Evolutionary conservation across 2,888 invertebrate species (phyloP).

Genomic region (Zaprionus bogoriensis): DNA sequence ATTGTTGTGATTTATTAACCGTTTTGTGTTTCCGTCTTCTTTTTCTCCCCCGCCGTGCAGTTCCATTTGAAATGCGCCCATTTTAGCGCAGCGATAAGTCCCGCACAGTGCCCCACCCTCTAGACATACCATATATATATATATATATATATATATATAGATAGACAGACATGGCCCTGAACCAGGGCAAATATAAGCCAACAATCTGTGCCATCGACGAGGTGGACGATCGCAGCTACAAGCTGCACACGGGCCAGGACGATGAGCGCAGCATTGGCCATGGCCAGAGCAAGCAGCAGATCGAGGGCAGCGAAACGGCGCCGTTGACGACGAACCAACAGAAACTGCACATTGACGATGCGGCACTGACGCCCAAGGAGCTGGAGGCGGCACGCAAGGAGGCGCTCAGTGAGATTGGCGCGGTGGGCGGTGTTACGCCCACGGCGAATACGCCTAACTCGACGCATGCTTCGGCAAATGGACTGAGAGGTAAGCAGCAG

Average conservation of each 20-base stretch:
- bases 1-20: slow-evolving; percentile 31
- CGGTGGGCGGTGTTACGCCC: slow-evolving; percentile 50
- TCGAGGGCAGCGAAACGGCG: slow-evolving; percentile 81
- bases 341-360: slow-evolving; percentile 77
- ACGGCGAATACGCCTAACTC: slow-evolving; percentile 66
- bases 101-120: not conserved
- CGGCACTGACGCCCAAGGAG: slow-evolving; percentile 70
- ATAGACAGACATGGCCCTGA: slow-evolving; percentile 64
- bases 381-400: slow-evolving; percentile 66
- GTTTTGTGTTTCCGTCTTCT: not conserved
- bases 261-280: slow-evolving; percentile 40
- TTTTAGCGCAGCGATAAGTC: slow-evolving; percentile 2
- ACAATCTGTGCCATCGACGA: slow-evolving; percentile 79
- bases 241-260: slow-evolving; percentile 61
- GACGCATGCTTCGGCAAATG: slow-evolving; percentile 72
- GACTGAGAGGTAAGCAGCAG: slow-evolving; percentile 68
- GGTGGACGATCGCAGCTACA: slow-evolving; percentile 78
- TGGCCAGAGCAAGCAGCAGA: slow-evolving; percentile 65
- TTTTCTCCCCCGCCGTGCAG: slow-evolving; percentile 4
- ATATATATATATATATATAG: not conserved
- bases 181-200: slow-evolving; percentile 79
- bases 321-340: slow-evolving; percentile 80
- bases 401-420: slow-evolving; percentile 37
- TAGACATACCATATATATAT: not conserved
- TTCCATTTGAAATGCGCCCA: slow-evolving; percentile 28